Evolutionary conservation across 2,888 invertebrate genomes (phyloP).

Genomic region (Hyles lineata): DNA sequence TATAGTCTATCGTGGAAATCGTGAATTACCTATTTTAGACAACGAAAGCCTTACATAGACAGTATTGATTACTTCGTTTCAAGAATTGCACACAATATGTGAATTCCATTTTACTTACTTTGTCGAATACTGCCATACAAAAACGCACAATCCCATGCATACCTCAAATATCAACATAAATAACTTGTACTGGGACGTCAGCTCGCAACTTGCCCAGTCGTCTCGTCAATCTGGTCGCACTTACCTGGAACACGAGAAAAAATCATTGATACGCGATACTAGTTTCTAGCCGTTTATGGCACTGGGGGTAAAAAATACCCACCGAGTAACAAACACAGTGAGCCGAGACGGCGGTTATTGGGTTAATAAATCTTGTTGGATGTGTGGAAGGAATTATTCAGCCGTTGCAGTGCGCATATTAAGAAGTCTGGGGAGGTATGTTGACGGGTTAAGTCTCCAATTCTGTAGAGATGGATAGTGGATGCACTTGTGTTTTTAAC

Average conservation of each 20-base stretch:
- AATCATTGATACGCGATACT: conserved; percentile 51
- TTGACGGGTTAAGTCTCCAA: background rate
- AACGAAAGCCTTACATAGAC: no score
- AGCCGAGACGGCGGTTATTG: conserved; percentile 17
- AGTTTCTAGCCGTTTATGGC: conserved; percentile 31
- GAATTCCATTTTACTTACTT: background rate
- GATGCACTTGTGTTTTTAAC: background rate
- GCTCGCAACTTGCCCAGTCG: conserved; percentile 26
- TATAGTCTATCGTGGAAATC: no score
- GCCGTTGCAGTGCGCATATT: background rate
- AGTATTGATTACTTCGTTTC: no score
- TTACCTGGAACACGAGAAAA: conserved; percentile 59
- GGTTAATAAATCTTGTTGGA: conserved; percentile 24
- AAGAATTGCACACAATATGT: background rate
- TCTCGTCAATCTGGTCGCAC: conserved; percentile 45
- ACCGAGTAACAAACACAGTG: conserved; percentile 22
- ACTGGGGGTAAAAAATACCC: conserved; percentile 9
- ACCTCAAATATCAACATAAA: conserved; percentile 7
- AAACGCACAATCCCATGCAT: background rate
- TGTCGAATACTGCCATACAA: background rate
- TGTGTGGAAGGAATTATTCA: conserved; percentile 4
- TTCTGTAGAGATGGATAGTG: background rate
- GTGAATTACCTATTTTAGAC: no score
- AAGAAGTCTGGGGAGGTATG: background rate
- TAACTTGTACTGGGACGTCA: background rate